These are phyloP conservation scores for Phaonia tiefii DNA, from an alignment of 2,888 invertebrate species.

Conservation along the genomic window DNA sequence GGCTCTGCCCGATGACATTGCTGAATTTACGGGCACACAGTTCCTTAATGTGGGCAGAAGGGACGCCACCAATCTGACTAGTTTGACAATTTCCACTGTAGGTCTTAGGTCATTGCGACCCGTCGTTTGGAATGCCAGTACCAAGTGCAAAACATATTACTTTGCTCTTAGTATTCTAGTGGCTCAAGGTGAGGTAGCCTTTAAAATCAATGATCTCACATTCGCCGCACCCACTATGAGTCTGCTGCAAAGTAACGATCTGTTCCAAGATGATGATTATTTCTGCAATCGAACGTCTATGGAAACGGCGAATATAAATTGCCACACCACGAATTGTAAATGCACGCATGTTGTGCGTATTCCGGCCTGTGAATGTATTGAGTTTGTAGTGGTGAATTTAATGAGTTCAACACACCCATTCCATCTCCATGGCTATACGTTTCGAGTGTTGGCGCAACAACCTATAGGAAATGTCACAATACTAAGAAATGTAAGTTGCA, in stretches of 20 bases:
- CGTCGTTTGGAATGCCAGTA: slow-evolving; percentile 72
- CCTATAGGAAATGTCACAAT: slow-evolving; percentile 73
- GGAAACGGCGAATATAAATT: slow-evolving; percentile 70
- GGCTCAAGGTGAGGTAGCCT: slow-evolving; percentile 67
- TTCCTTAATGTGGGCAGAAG: too few species aligned
- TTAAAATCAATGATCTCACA: slow-evolving; percentile 76
- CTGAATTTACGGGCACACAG: too few species aligned
- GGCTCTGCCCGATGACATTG: too few species aligned
- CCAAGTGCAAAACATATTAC: slow-evolving; percentile 72
- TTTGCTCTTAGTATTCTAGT: slow-evolving; percentile 71
- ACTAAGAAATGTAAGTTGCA: slow-evolving; percentile 72
- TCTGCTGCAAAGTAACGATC: slow-evolving; percentile 73
- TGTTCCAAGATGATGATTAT: slow-evolving; percentile 70
- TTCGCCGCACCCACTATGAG: slow-evolving; percentile 71
- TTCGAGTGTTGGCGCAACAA: slow-evolving; percentile 76
- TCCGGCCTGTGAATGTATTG: slow-evolving; percentile 76
- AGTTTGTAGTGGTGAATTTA: slow-evolving; percentile 75
- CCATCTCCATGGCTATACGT: slow-evolving; percentile 76
- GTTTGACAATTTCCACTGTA: slow-evolving; percentile 68
- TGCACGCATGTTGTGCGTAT: slow-evolving; percentile 76
- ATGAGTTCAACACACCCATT: slow-evolving; percentile 76
- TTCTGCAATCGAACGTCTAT: slow-evolving; percentile 75
- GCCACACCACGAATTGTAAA: slow-evolving; percentile 73
- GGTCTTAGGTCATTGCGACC: slow-evolving; percentile 70
- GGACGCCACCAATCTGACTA: too few species aligned